Evolutionary conservation across 92 coral and sea anemone genomes (phyloP), one percentile per base, ranked within the genome.

Genomic region (Paragorgia papillata): DNA sequence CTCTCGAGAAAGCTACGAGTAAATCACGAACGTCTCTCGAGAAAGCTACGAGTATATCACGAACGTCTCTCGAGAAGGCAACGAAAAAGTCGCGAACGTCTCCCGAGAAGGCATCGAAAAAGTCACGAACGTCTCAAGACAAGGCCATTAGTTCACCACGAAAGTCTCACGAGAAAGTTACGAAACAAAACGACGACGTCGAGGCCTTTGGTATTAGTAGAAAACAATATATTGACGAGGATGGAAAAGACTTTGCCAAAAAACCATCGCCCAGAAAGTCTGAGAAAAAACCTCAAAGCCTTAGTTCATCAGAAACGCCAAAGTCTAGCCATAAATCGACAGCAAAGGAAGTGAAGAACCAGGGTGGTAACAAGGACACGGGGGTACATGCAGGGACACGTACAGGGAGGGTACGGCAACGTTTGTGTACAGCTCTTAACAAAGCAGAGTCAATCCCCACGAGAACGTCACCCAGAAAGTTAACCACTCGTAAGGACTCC

Each of bases 321-420:
- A 92, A 81, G 39, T 90, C 90, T 8, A 73, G 88, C 4, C 77
- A 81, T n/a, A 90, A 86, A 63, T 71, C 86, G 4, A 40, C 44
- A 64, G 29, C 21, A 0, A 68, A 58, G 37, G 33, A 21, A 10
- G 2, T 39, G 17, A 56, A 21, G 13, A 66, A 68, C 32, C 2
- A 46, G 9, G 22, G 13, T 9, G 55, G 32, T 43, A 43, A 26
- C 14, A 25, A 31, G 39, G 43, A 62, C 65, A 1, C 2, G 18
- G 68, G 27, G 2, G 33, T 22, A 20, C 73, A 40, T n/a, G 26
- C 34, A 22, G 57, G 29, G 75, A 44, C 39, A 13, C 22, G 41
- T 25, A 32, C 15, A 6, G 53, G 53, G n/a, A 46, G 15, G 15
- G 53, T 46, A 15, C 75, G 75, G 9, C 58, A 59, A 22, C 75